A percentile compares a stretch with the other conserved stretches of the same genome.
phyloP scores from a whole-genome alignment of 2,797 vertebrate species.

The Gadopsis marmoratus region DNA sequence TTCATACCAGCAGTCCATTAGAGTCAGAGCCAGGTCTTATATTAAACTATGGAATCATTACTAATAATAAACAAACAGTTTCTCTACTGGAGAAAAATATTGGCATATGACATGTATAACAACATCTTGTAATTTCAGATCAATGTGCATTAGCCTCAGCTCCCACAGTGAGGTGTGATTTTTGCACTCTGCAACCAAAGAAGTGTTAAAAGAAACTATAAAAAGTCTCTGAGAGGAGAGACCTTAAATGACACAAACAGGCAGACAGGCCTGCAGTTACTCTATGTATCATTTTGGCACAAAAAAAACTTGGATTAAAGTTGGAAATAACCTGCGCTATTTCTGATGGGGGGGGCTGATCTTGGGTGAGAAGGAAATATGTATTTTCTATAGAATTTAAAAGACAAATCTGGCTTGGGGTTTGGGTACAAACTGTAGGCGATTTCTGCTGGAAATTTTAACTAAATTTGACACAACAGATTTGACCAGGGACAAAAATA shows the following conservation, averaged over 20 bases:
- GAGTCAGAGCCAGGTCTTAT: no score
- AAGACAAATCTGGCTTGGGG: not conserved
- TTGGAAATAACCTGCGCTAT: no score
- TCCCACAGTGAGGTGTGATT: constrained; percentile 7
- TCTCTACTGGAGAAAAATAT: not conserved
- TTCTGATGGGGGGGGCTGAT: no score
- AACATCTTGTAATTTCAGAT: constrained; percentile 5
- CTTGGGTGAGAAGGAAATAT: not conserved
- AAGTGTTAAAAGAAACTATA: constrained; percentile 18
- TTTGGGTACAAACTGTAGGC: not conserved
- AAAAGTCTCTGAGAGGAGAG: not conserved
- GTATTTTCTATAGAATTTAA: not conserved
- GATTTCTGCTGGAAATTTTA: constrained; percentile 4
- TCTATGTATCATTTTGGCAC: not conserved
- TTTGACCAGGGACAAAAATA: constrained; percentile 24
- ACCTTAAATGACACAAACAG: not conserved
- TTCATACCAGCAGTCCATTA: no score
- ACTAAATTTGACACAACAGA: constrained; percentile 33
- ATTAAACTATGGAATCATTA: no score
- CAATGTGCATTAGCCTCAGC: not conserved
- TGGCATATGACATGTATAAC: no score
- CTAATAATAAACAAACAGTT: not conserved
- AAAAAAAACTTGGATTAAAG: not conserved
- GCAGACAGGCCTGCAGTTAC: not conserved
- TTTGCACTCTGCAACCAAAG: not conserved